Evolutionary conservation across 2,888 invertebrate genomes (phyloP), one percentile per base, ranked within the genome.

Genomic region (Sphaerophoria taeniata): DNA sequence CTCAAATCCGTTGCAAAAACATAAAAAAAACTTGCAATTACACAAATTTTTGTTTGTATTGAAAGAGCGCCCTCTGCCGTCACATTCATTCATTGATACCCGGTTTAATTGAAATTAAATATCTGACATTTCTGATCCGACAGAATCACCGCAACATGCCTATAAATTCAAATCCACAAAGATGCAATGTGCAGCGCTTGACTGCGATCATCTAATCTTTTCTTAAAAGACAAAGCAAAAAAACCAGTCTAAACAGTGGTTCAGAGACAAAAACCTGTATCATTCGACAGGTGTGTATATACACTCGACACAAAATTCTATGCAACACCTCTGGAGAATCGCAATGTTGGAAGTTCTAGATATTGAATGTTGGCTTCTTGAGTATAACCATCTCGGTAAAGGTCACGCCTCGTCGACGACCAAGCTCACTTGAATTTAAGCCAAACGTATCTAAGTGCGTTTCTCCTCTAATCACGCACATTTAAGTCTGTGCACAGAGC

Each of bases 101-200:
- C 39, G 16, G 43, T 74, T 67, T 76, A 71, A 71, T 71, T 78
- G 74, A 71, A 75, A 84, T 84, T 84, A 79, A 84, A 76, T 80
- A 60, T 56, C 84, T 75, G 75, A 79, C 80, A 84, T 84, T 72
- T 65, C 53, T 76, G 58, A 75, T 61, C 84, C 39, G 67, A 69
- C 79, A 79, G 71, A 74, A 65, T 71, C 70, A 65, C 53, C 60
- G 58, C 67, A 70, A 71, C 49, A 75, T 80, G 67, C 67, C 33
- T 71, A 34, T 58, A 36, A 58, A 58, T 39, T 65, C 16, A n/a
- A 71, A 67, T 76, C 58, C 39, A 55, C 9, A 45, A 16, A 53
- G 14, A 60, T n/a, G 31, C 61, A 45, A 34, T 56, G 24, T 24
- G 45, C 63, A 47, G 31, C 63, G 47, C 65, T 24, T 60, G 24